phyloP scores from a whole-genome alignment of 2,797 vertebrate species.

The Thaleichthys pacificus region DNA sequence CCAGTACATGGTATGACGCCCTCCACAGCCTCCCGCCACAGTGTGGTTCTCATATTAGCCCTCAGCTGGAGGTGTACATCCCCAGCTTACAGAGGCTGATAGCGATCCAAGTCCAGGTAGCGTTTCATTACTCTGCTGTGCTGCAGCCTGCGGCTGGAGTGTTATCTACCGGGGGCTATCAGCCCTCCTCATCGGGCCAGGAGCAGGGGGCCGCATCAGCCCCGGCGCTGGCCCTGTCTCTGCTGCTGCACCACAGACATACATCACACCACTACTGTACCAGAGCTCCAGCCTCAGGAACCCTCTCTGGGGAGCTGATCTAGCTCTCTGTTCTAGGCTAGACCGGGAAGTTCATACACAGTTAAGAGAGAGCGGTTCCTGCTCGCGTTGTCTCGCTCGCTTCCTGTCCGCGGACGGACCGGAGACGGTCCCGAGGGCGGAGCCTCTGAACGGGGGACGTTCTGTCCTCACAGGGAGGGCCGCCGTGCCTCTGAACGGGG shows the following conservation, averaged over 20 bases:
- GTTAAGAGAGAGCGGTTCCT: no score
- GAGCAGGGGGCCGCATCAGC: not conserved
- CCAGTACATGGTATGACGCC: no score
- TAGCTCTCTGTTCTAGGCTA: no score
- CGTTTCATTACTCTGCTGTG: slow-evolving; percentile 27
- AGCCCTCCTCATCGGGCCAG: slow-evolving; percentile 39
- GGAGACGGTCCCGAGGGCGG: no score
- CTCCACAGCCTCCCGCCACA: no score
- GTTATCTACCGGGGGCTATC: slow-evolving; percentile 26
- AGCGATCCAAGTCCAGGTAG: slow-evolving; percentile 16
- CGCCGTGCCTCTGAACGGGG: not conserved
- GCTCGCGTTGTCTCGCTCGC: not conserved
- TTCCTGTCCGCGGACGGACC: no score
- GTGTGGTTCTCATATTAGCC: no score
- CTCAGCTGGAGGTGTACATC: no score
- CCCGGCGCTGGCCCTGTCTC: slow-evolving; percentile 29
- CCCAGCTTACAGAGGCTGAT: no score
- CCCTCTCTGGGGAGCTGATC: no score
- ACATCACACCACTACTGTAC: slow-evolving; percentile 40
- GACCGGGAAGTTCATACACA: no score
- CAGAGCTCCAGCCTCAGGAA: no score
- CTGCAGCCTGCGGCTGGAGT: not conserved
- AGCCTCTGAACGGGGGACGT: not conserved
- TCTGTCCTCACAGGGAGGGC: slow-evolving; percentile 36
- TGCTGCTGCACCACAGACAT: slow-evolving; percentile 53